These are phyloP conservation scores for Microcebus tavaratra DNA, from an alignment of 2,113 vertebrate genomes.

Conservation along the genomic window DNA sequence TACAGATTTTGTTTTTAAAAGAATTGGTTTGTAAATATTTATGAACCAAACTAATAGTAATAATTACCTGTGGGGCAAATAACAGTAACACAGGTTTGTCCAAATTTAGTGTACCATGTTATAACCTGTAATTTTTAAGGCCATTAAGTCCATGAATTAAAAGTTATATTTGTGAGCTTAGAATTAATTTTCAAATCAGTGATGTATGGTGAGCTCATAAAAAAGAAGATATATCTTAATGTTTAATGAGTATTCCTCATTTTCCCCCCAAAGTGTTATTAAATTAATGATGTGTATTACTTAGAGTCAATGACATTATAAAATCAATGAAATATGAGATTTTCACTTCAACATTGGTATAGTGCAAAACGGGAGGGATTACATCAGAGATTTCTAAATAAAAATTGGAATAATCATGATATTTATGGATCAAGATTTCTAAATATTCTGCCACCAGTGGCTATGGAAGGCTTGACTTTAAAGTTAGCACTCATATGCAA, in stretches of 20 bases:
- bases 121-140: neutral
- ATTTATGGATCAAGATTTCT: neutral
- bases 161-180: neutral
- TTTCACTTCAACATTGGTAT: neutral
- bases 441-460: neutral
- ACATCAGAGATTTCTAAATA: neutral
- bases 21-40: neutral
- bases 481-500: neutral
- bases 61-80: neutral
- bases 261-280: neutral
- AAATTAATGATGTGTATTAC: slow-evolving; percentile 27
- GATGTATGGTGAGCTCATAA: neutral
- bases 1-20: neutral
- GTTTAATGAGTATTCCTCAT: neutral
- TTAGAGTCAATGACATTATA: neutral
- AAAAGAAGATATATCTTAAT: neutral
- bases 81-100: neutral
- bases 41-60: neutral
- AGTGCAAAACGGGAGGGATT: neutral
- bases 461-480: neutral
- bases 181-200: slow-evolving; percentile 15
- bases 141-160: neutral
- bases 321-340: slow-evolving; percentile 15
- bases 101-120: neutral
- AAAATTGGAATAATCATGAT: neutral